Percentiles rank a stretch among this genome's conserved stretches.
Conservation (phyloP, 2,797 vertebrate genomes). For the Mormyrus proboscirostris region DNA sequence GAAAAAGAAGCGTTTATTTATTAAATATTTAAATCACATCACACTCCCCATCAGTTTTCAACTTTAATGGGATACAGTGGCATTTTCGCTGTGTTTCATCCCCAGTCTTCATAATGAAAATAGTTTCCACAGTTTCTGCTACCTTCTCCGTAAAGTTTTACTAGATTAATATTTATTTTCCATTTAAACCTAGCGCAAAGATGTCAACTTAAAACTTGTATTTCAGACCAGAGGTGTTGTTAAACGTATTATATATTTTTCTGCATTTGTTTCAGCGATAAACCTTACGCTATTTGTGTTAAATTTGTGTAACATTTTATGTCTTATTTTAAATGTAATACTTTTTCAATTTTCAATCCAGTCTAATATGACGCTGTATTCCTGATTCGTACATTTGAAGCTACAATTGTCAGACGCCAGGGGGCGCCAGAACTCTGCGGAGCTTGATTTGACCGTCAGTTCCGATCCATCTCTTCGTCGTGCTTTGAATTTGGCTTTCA, state of each 20-base stretch:
- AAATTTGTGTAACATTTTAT: not conserved
- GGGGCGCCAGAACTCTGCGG: conserved; percentile 36
- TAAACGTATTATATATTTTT: not conserved
- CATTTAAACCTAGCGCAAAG: not conserved
- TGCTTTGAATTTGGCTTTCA: not conserved
- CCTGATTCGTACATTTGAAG: not conserved
- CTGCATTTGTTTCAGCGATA: not conserved
- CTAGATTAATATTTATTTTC: not conserved
- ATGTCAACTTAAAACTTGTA: not conserved
- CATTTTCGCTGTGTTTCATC: not conserved
- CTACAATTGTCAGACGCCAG: conserved; percentile 28
- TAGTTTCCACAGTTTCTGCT: not conserved
- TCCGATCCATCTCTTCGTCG: not conserved
- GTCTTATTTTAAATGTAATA: conserved; percentile 3
- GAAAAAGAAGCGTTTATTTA: conserved; percentile 17
- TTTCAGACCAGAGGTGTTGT: not conserved
- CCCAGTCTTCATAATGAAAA: not conserved
- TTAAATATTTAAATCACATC: conserved; percentile 19
- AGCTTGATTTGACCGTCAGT: not conserved
- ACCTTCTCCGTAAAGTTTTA: not conserved
- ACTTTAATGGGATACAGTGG: not conserved
- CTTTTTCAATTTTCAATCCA: not conserved
- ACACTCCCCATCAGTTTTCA: not conserved
- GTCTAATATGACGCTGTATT: not conserved
- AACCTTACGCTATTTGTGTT: not conserved